Conservation (phyloP, 2,888 invertebrate species). For the Callimorpha dominula region DNA sequence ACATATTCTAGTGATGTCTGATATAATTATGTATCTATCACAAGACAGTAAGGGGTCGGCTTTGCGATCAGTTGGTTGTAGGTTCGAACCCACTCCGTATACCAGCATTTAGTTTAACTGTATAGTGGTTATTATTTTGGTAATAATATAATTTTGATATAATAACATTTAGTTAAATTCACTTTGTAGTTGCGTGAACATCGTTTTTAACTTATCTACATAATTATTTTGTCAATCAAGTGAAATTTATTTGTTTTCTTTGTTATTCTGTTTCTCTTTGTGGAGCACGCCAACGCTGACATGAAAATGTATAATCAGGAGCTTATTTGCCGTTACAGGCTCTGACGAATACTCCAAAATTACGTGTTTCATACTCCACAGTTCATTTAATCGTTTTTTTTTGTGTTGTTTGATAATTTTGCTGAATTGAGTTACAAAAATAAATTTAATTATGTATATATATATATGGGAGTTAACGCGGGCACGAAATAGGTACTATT, state of each 20-base stretch:
- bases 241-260: constrained; percentile 54
- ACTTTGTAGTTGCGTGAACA: constrained; percentile 55
- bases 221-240: constrained; percentile 73
- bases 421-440: too few species aligned
- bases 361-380: not conserved
- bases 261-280: constrained; percentile 50
- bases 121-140: too few species aligned
- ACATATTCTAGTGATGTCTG: too few species aligned
- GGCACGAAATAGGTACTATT: too few species aligned
- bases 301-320: constrained; percentile 23
- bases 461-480: too few species aligned
- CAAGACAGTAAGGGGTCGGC: too few species aligned
- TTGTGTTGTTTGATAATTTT: not conserved
- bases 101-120: too few species aligned
- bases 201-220: constrained; percentile 62
- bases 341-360: constrained; percentile 1
- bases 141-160: too few species aligned
- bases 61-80: too few species aligned
- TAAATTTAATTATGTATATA: too few species aligned
- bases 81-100: too few species aligned
- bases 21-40: too few species aligned
- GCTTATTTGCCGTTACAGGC: constrained; percentile 5
- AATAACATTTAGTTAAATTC: not conserved
- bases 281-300: constrained; percentile 50
- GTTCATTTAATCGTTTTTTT: not conserved